Evolutionary conservation across 2,888 invertebrate genomes (phyloP).

Genomic region (Diploptera punctata): DNA sequence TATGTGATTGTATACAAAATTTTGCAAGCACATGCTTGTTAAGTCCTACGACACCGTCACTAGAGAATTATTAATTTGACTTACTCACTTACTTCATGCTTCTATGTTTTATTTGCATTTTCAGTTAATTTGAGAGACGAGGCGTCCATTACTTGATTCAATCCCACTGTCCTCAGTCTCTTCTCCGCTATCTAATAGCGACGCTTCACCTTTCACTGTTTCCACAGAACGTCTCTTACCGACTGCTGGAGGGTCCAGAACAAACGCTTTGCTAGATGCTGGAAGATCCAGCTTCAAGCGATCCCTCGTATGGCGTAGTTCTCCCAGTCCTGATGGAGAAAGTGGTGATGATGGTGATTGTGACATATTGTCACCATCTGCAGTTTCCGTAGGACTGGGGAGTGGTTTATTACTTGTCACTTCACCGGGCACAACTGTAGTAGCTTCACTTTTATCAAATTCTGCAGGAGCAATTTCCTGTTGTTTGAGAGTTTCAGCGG

Average conservation of each 20-base stretch:
- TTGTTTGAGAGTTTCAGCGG: not conserved
- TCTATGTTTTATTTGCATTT: too few species aligned
- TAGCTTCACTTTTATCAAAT: too few species aligned
- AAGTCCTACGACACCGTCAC: too few species aligned
- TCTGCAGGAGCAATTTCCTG: not conserved
- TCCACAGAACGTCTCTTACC: conserved; percentile 40
- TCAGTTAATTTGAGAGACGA: not conserved
- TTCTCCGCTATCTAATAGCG: conserved; percentile 68
- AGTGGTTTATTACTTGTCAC: not conserved
- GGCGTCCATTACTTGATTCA: conserved; percentile 63
- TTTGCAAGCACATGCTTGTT: too few species aligned
- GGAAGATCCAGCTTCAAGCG: conserved; percentile 74
- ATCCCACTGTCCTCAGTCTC: conserved; percentile 66
- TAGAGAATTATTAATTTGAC: too few species aligned
- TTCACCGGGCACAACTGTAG: too few species aligned
- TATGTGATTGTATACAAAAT: too few species aligned
- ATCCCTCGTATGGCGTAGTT: conserved; percentile 74
- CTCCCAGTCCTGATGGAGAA: conserved; percentile 60
- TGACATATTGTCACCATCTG: not conserved
- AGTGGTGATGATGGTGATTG: conserved; percentile 51
- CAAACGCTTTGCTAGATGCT: conserved; percentile 10
- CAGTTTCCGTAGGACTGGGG: too few species aligned
- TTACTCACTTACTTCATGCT: too few species aligned
- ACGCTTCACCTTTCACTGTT: conserved; percentile 61
- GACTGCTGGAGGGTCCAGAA: conserved; percentile 54